These are phyloP conservation scores for Acanthochromis polyacanthus DNA, from an alignment of 2,113 vertebrate genomes.

Conservation along the genomic window DNA sequence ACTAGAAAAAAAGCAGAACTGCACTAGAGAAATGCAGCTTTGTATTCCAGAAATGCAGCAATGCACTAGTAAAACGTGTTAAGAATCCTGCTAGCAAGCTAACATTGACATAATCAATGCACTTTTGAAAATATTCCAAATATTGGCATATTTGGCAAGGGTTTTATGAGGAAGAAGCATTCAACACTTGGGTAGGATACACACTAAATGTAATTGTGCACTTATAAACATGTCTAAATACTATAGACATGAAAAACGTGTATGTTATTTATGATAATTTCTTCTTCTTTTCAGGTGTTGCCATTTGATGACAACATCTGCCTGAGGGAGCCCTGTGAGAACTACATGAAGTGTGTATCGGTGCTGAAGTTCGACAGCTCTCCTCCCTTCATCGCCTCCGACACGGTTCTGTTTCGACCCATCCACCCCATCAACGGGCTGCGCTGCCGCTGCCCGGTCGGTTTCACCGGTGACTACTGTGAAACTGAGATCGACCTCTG, in stretches of 20 bases:
- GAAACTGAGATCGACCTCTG: constrained; percentile 97
- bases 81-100: neutral
- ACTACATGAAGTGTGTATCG: constrained; percentile 99
- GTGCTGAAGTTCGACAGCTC: constrained; percentile 96
- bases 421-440: constrained; percentile 96
- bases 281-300: constrained; percentile 83
- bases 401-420: constrained; percentile 95
- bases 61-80: neutral
- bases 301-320: constrained; percentile 99
- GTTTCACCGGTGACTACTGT: constrained; percentile 96
- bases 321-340: constrained; percentile 96
- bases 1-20: too few relatives aligned
- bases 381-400: constrained; percentile 93
- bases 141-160: neutral
- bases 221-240: too few relatives aligned
- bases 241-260: too few relatives aligned
- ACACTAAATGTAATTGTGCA: too few relatives aligned
- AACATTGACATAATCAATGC: neutral
- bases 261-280: neutral
- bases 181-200: too few relatives aligned
- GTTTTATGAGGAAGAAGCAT: neutral
- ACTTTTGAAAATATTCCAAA: neutral
- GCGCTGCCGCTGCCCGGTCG: constrained; percentile 93
- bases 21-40: too few relatives aligned
- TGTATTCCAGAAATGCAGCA: neutral